These are phyloP conservation scores for Apis florea DNA, from an alignment of 1,140 invertebrate genomes.

Conservation along the genomic window DNA sequence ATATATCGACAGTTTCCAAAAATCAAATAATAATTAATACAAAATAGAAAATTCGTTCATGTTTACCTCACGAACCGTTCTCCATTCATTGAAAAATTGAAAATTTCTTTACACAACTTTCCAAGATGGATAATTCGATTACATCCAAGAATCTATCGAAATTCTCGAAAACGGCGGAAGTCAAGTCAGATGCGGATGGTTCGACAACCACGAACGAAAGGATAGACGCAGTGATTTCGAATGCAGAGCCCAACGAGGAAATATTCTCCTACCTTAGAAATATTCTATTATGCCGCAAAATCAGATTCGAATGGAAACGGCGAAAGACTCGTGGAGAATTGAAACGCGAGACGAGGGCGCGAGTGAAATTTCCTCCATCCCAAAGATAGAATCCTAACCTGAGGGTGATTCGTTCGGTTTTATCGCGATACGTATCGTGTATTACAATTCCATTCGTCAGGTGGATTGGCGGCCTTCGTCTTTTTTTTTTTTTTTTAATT, in stretches of 20 bases:
- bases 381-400: slow-evolving; percentile 20
- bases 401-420: slow-evolving; percentile 8
- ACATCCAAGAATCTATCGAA: not conserved
- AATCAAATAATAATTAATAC: too few relatives aligned
- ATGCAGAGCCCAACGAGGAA: not conserved
- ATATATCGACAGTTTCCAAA: too few relatives aligned
- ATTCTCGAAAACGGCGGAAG: not conserved
- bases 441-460: not conserved
- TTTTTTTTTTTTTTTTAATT: not conserved
- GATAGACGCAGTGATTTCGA: not conserved
- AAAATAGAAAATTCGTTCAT: too few relatives aligned
- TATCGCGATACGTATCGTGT: not conserved
- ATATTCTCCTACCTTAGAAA: slow-evolving; percentile 3
- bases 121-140: not conserved
- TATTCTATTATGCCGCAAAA: slow-evolving; percentile 24
- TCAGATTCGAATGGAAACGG: slow-evolving; percentile 13
- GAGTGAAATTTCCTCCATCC: not conserved
- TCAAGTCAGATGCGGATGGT: too few relatives aligned
- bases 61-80: not conserved
- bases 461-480: too few relatives aligned
- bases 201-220: too few relatives aligned
- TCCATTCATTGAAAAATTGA: not conserved
- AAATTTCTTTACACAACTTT: not conserved
- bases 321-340: slow-evolving; percentile 5
- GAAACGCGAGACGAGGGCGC: slow-evolving; percentile 5